These are phyloP conservation scores for Odobenus rosmarus DNA, from an alignment of 2,113 vertebrate species.

Conservation along the genomic window DNA sequence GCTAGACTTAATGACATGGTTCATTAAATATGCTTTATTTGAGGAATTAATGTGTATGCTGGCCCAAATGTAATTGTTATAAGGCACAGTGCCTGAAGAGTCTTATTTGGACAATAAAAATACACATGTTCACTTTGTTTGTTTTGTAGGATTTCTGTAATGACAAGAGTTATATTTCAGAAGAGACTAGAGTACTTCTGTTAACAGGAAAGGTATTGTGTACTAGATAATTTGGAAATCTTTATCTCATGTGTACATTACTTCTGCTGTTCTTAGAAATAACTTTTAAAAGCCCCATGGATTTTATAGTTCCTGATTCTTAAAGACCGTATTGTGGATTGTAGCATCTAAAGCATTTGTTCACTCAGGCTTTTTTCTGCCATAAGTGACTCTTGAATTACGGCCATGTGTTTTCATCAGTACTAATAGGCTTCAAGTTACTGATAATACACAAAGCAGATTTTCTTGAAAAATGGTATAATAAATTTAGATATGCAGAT, in stretches of 20 bases:
- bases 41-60: neutral
- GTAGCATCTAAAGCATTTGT: neutral
- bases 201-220: conserved; percentile 96
- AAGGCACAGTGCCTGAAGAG: neutral
- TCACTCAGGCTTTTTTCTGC: neutral
- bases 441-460: neutral
- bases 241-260: conserved; percentile 6
- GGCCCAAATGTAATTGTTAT: neutral
- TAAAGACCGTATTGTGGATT: neutral
- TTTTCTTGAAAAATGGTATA: neutral
- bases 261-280: conserved; percentile 13
- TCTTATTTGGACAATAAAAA: neutral
- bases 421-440: neutral
- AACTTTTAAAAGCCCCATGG: neutral
- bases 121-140: conserved; percentile 10
- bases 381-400: neutral
- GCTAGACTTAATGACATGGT: neutral
- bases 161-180: conserved; percentile 95
- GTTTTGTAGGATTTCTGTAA: conserved; percentile 94
- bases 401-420: neutral
- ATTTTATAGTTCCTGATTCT: conserved; percentile 28
- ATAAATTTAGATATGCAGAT: neutral
- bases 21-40: neutral
- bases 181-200: conserved; percentile 94
- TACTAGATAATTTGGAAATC: conserved; percentile 32